Evolutionary conservation across 2,888 invertebrate species (phyloP).

Genomic region (Ormyrus pomaceus): DNA sequence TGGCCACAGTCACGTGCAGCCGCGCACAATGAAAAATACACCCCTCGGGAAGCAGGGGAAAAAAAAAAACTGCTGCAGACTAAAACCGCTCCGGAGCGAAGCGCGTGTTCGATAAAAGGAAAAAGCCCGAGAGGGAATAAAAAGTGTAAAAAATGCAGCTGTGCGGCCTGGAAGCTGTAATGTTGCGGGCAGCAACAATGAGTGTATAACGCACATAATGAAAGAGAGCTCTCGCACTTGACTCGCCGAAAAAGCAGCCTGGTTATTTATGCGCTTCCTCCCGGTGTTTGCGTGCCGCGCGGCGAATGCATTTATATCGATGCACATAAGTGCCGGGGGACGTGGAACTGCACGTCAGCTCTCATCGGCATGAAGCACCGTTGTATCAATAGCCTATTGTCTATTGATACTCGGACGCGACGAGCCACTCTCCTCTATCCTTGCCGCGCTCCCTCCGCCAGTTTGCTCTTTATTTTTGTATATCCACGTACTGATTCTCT

Average conservation of each 20-base stretch:
- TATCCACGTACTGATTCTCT: too few relatives aligned
- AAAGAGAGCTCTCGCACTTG: slow-evolving; percentile 13
- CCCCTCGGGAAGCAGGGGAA: neutral
- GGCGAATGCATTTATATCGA: slow-evolving; percentile 51
- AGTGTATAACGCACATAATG: neutral
- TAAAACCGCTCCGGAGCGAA: neutral
- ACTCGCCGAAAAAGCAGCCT: slow-evolving; percentile 31
- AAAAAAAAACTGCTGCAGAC: slow-evolving; percentile 18
- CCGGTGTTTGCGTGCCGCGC: slow-evolving; percentile 15
- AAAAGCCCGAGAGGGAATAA: neutral
- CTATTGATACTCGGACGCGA: slow-evolving; percentile 48
- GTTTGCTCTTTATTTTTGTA: neutral
- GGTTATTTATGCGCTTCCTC: slow-evolving; percentile 41
- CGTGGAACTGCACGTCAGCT: slow-evolving; percentile 28
- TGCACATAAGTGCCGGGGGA: slow-evolving; percentile 30
- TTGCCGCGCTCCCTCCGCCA: neutral
- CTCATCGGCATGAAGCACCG: slow-evolving; percentile 30
- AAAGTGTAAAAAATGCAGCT: neutral
- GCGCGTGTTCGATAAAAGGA: slow-evolving; percentile 15
- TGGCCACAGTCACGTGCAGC: slow-evolving; percentile 20
- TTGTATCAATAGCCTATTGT: slow-evolving; percentile 50
- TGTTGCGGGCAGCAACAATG: slow-evolving; percentile 30
- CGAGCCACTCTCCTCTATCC: slow-evolving; percentile 12
- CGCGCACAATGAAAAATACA: slow-evolving; percentile 20
- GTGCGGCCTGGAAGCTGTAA: slow-evolving; percentile 21